phyloP scores from a whole-genome alignment of 2,797 vertebrate species.

The Leuciscus waleckii region DNA sequence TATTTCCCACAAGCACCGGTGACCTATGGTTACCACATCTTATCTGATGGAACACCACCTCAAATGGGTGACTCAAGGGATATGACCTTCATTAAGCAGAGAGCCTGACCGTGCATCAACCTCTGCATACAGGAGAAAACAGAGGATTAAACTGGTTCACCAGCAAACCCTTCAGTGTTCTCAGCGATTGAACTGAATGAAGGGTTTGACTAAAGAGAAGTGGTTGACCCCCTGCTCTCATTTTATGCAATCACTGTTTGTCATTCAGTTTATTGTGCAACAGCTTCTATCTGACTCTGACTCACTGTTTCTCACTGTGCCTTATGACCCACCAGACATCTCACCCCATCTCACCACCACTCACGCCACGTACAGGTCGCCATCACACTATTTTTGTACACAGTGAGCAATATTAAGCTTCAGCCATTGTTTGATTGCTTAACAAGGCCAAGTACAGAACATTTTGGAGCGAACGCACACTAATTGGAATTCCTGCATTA shows the following conservation, averaged over 20 bases:
- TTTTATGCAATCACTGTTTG: slow-evolving; percentile 20
- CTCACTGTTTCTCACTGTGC: slow-evolving; percentile 25
- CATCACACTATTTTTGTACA: slow-evolving; percentile 27
- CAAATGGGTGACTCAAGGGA: slow-evolving; percentile 16
- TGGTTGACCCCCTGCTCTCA: background rate
- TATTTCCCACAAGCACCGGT: slow-evolving; percentile 34
- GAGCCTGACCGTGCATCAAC: slow-evolving; percentile 6
- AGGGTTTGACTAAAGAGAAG: background rate
- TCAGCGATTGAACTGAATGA: slow-evolving; percentile 2
- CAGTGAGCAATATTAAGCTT: slow-evolving; percentile 7
- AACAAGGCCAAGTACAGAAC: slow-evolving; percentile 3
- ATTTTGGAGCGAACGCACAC: background rate
- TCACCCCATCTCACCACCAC: slow-evolving; percentile 13
- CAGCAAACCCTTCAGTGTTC: slow-evolving; percentile 3
- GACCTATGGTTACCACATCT: slow-evolving; percentile 27
- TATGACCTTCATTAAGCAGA: slow-evolving; percentile 39
- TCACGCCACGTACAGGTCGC: background rate
- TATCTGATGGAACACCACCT: slow-evolving; percentile 20
- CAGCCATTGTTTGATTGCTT: slow-evolving; percentile 27
- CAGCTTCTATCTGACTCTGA: slow-evolving; percentile 19
- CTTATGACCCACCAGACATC: slow-evolving; percentile 27
- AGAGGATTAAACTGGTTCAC: background rate
- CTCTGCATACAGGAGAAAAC: slow-evolving; percentile 10
- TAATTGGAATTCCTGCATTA: background rate
- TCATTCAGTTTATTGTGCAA: slow-evolving; percentile 19